These are phyloP conservation scores for Dicrostonyx torquatus DNA, from an alignment of 2,797 vertebrate species.

Conservation along the genomic window DNA sequence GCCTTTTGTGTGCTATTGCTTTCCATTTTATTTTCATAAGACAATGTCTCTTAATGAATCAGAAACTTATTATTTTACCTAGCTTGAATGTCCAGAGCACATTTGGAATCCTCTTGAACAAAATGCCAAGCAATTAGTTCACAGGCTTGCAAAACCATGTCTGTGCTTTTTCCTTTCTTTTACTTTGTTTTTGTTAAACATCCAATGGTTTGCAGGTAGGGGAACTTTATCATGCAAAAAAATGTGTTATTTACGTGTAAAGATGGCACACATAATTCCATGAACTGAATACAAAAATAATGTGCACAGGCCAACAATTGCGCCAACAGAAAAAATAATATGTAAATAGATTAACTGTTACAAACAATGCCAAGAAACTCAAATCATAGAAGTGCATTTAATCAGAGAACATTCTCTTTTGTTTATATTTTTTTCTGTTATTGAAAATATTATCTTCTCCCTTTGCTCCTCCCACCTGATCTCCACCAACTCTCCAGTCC, in stretches of 20 bases:
- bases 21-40: too few species aligned
- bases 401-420: too few species aligned
- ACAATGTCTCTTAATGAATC: not conserved
- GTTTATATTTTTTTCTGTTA: too few species aligned
- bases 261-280: too few species aligned
- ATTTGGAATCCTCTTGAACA: not conserved
- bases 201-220: not conserved
- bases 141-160: not conserved
- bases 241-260: too few species aligned
- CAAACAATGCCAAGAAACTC: too few species aligned
- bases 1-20: not conserved
- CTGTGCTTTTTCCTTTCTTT: not conserved
- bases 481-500: too few species aligned
- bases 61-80: not conserved
- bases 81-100: not conserved
- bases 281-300: not conserved
- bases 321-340: not conserved
- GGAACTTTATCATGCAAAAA: not conserved
- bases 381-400: too few species aligned
- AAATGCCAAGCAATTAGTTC: not conserved
- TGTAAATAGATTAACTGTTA: not conserved
- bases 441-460: too few species aligned
- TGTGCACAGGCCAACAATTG: not conserved
- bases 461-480: too few species aligned
- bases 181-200: not conserved